Evolutionary conservation across 2,113 vertebrate genomes (phyloP).

Genomic region (Prietella phreatophila): DNA sequence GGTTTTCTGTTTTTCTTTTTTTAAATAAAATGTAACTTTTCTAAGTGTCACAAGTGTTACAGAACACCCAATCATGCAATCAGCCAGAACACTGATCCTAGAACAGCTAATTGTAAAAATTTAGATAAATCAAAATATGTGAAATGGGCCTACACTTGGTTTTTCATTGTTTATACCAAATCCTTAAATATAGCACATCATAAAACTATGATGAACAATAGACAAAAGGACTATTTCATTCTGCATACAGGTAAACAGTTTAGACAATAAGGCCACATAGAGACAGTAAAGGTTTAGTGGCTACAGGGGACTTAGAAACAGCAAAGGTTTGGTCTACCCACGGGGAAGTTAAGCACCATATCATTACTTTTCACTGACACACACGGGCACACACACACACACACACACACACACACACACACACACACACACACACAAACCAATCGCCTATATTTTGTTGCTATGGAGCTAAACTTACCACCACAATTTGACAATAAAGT

Average conservation of each 20-base stretch:
- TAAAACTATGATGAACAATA: slow-evolving; percentile 7
- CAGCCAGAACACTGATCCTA: background rate
- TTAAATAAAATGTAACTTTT: too few species aligned
- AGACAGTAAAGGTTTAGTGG: slow-evolving; percentile 30
- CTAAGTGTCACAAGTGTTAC: background rate
- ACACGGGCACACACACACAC: slow-evolving; percentile 28
- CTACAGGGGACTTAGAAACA: background rate
- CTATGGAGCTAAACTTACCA: slow-evolving; percentile 29
- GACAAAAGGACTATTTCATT: slow-evolving; percentile 26
- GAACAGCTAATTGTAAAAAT: background rate
- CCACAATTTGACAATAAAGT: slow-evolving; percentile 28
- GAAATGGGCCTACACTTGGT: background rate
- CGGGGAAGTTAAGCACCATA: background rate
- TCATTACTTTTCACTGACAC: slow-evolving; percentile 22
- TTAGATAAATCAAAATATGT: background rate
- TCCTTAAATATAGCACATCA: slow-evolving; percentile 17
- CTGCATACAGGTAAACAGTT: slow-evolving; percentile 38
- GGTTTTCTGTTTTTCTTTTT: too few species aligned
- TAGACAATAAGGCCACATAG: slow-evolving; percentile 27
- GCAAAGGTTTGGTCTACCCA: slow-evolving; percentile 8
- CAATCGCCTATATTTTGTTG: slow-evolving; percentile 23
- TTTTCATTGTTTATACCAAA: slow-evolving; percentile 28
- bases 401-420: slow-evolving; percentile 29
- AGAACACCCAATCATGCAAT: background rate
- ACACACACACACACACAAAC: slow-evolving; percentile 23